Evolutionary conservation across 2,113 vertebrate species (phyloP).

Genomic region (Piaya cayana): DNA sequence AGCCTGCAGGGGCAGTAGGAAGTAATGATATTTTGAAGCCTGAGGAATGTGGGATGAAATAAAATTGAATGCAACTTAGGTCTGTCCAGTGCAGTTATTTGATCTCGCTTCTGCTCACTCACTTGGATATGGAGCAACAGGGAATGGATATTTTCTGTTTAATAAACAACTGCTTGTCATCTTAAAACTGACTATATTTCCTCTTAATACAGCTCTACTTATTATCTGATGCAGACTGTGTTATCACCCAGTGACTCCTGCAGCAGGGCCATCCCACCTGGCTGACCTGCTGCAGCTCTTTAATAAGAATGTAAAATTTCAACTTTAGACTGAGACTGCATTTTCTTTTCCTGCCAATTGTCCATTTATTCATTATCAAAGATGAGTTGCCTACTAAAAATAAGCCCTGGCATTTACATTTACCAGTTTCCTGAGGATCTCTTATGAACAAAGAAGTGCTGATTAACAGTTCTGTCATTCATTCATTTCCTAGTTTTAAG

Average conservation of each 20-base stretch:
- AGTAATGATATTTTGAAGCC: neutral
- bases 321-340: neutral
- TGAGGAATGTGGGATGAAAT: neutral
- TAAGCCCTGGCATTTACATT: neutral
- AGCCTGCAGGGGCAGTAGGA: neutral
- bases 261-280: neutral
- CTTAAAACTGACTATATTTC: neutral
- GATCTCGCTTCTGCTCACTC: neutral
- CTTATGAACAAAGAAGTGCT: neutral
- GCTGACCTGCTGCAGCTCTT: neutral
- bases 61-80: neutral
- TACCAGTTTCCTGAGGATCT: neutral
- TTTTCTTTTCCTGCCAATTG: neutral
- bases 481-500: slow-evolving; percentile 22
- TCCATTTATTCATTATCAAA: neutral
- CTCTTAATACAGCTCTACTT: neutral
- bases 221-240: neutral
- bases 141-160: neutral
- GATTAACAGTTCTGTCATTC: neutral
- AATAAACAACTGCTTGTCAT: neutral
- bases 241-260: neutral
- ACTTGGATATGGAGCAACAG: neutral
- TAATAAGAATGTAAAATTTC: neutral
- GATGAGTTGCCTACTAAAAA: neutral
- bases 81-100: neutral